Evolutionary conservation across 1,140 invertebrate species (phyloP), one percentile per base, ranked within the genome.

Genomic region (Popillia japonica): DNA sequence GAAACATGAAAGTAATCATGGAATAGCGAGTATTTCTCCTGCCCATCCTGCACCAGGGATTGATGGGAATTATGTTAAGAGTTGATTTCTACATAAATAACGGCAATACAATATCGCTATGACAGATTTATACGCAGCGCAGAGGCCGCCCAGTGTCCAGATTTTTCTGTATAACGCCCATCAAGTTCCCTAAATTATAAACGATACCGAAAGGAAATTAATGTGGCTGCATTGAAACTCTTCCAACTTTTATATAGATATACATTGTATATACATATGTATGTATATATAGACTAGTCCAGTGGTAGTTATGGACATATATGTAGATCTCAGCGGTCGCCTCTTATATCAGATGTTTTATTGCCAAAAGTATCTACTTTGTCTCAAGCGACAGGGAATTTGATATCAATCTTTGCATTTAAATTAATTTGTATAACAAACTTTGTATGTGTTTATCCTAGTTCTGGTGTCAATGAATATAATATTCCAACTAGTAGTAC

Each of bases 1-100:
- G 34, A 34, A 34, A 72, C 9, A 72, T 34, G 64, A 72, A 72
- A 27, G 64, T 72, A 72, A 72, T 72, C 64, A 72, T 11, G 64
- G 64, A 55, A 55, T 55, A 55, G 6, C 2, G 48, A 55, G 23
- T 17, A 8, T 22, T 9, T 27, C 20, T 72, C 34, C 22, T 34
- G 64, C 34, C 40, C 72, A 40, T 42, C 40, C 72, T 9, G 40
- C 72, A 11, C 20, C 42, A 80, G 75, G 81, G 83, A 84, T 85
- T 84, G 84, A 85, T 84, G 83, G 80, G 79, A 82, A 82, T 81
- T 82, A 83, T 81, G 82, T 82, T 82, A 83, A 83, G 80, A 81
- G 83, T 84, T 85, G 84, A 85, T 85, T 85, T 82, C 78, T 84
- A 83, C 82, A 85, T 85, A 85, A 85, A 85, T 85, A 84, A 84